Base-by-base conservation (phyloP, 1,140 invertebrate species). In the Drosophila bocqueti region DNA sequence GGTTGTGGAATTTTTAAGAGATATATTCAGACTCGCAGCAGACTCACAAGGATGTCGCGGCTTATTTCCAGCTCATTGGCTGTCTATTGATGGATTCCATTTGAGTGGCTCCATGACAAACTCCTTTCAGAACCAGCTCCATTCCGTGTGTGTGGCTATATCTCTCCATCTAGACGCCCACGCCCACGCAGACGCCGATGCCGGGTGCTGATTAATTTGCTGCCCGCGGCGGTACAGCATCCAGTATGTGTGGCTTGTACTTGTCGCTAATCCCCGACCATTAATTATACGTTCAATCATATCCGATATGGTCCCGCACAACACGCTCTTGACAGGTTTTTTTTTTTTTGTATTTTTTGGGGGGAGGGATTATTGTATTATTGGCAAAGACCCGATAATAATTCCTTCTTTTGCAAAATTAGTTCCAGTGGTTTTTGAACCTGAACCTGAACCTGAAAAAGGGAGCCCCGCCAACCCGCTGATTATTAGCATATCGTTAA, bases 241-340 rank as follows among this genome's bases (percentile, higher is more conserved):
- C 84, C 73, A 84, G 36, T 36, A 72, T 77, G 73, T 78, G 67
- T 69, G 75, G 78, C 76, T 78, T 62, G 75, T 86, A 87, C 66
- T 83, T 86, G 83, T 86, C 83, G 71, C 79, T 74, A 89, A 86
- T 86, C 83, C 80, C 55, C 47, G 54, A 69, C 79, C 84, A 87
- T 87, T 87, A 89, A 87, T 87, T 89, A 89, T 81, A 64, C 73
- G 78, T 90, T 90, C 85, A 90, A 89, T 89, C 84, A 89, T 76
- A 89, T 90, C 66, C 66, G 85, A 89, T 86, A 87, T 72, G 57
- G 73, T 36, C 55, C 68, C 71, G 34, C 31, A 29, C 47, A 69
- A 68, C 64, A 66, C 45, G 40, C 64, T 24, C 45, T 61, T 61
- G 71, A 61, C 68, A 61, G 67, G 67, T 43, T 57, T 72, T 9